Conservation (phyloP, 2,888 invertebrate genomes). For the Brachylomia viminalis region DNA sequence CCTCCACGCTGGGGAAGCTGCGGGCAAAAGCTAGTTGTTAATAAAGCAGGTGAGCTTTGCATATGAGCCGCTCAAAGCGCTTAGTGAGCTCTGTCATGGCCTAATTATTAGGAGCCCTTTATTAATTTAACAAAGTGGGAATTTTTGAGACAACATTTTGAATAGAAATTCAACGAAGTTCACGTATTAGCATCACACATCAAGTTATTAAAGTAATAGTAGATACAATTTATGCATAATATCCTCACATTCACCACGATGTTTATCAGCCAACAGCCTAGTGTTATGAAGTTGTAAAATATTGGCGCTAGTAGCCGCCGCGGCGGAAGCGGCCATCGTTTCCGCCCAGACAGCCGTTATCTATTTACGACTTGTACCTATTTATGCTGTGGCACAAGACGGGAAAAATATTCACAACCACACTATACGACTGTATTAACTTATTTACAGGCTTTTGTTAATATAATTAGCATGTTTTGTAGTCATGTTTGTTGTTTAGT, state of each 20-base stretch:
- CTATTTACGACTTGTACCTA: conserved; percentile 64
- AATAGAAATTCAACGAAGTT: conserved; percentile 1
- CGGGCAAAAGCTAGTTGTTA: neutral
- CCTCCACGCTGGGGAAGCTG: neutral
- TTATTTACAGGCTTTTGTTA: conserved; percentile 25
- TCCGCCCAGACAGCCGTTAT: conserved; percentile 72
- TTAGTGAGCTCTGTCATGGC: neutral
- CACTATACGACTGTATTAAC: conserved; percentile 17
- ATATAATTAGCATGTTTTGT: conserved; percentile 7
- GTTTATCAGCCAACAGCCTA: conserved; percentile 52
- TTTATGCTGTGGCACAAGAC: conserved; percentile 55
- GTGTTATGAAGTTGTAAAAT: conserved; percentile 66
- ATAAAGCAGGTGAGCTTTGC: neutral
- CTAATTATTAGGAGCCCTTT: neutral
- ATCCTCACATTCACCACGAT: conserved; percentile 9
- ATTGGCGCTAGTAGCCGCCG: conserved; percentile 46
- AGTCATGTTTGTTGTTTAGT: conserved; percentile 1
- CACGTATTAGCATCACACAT: conserved; percentile 8
- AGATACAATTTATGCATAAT: conserved; percentile 13
- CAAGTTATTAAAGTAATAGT: conserved; percentile 16
- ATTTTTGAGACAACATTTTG: neutral
- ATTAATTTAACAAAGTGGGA: neutral
- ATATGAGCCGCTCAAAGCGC: neutral
- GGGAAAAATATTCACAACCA: conserved; percentile 39
- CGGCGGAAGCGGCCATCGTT: conserved; percentile 69